These are phyloP conservation scores for Odontomyia ornata DNA, from an alignment of 2,888 invertebrate species.

Conservation along the genomic window DNA sequence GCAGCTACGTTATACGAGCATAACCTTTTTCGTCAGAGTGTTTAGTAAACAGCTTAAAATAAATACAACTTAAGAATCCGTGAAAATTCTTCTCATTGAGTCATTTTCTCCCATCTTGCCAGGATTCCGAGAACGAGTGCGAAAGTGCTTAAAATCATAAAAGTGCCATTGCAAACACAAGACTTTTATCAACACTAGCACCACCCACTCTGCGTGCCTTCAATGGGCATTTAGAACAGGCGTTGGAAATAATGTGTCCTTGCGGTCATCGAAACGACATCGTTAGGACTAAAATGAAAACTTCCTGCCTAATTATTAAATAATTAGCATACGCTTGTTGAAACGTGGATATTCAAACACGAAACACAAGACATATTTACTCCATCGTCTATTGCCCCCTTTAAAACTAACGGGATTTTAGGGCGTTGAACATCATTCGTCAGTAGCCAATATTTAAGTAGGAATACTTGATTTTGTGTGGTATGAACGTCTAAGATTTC, in stretches of 20 bases:
- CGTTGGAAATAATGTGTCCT: conserved; percentile 26
- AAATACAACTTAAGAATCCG: conserved; percentile 15
- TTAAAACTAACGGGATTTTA: too few relatives aligned
- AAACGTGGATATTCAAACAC: too few relatives aligned
- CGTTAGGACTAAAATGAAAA: neutral
- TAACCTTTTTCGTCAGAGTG: neutral
- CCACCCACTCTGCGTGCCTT: neutral
- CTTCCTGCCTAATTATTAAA: conserved; percentile 27
- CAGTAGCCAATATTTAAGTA: too few relatives aligned
- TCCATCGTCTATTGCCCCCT: too few relatives aligned
- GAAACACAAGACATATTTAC: too few relatives aligned
- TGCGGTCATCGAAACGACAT: neutral
- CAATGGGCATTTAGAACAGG: neutral
- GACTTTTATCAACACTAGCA: conserved; percentile 5
- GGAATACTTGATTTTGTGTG: too few relatives aligned
- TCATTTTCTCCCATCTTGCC: neutral
- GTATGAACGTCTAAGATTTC: too few relatives aligned
- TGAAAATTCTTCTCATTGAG: conserved; percentile 28
- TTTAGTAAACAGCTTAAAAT: conserved; percentile 24
- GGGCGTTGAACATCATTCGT: too few relatives aligned
- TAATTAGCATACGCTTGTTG: neutral
- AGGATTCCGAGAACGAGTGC: neutral
- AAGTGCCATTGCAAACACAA: conserved; percentile 10
- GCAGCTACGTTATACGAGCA: neutral
- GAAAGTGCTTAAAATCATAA: conserved; percentile 25